Evolutionary conservation across 2,797 vertebrate species (phyloP).

Genomic region (Melopsittacus undulatus): DNA sequence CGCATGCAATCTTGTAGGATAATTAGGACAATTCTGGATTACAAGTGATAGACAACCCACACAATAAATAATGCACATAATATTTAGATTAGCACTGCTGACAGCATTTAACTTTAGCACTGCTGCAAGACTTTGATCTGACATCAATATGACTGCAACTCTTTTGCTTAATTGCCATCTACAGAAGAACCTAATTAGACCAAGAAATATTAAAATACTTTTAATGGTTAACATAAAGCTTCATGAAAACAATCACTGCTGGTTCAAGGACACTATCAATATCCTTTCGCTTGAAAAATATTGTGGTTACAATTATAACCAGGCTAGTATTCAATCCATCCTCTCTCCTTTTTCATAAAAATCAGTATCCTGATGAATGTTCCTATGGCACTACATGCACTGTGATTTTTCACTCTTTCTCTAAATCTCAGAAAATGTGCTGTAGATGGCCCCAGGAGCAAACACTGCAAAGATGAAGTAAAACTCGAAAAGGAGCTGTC

Average conservation of each 20-base stretch:
- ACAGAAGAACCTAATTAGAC: constrained; percentile 48
- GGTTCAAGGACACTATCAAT: constrained; percentile 54
- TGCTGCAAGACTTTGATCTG: constrained; percentile 16
- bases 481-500: constrained; percentile 69
- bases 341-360: constrained; percentile 52
- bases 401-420: constrained; percentile 68
- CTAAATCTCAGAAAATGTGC: constrained; percentile 66
- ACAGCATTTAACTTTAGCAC: constrained; percentile 23
- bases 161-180: constrained; percentile 40
- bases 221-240: constrained; percentile 36
- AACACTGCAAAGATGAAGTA: constrained; percentile 70
- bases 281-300: constrained; percentile 46
- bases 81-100: constrained; percentile 23
- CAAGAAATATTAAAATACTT: constrained; percentile 57
- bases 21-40: constrained; percentile 5
- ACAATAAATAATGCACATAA: neutral
- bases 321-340: constrained; percentile 28
- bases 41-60: neutral
- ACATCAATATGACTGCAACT: constrained; percentile 39
- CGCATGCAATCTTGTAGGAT: neutral
- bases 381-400: constrained; percentile 47
- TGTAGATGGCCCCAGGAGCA: constrained; percentile 70
- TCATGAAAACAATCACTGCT: constrained; percentile 49
- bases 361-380: constrained; percentile 60
- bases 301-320: constrained; percentile 55